Conservation (phyloP, 1,140 invertebrate genomes). For the Ceratosolen solmsi region DNA sequence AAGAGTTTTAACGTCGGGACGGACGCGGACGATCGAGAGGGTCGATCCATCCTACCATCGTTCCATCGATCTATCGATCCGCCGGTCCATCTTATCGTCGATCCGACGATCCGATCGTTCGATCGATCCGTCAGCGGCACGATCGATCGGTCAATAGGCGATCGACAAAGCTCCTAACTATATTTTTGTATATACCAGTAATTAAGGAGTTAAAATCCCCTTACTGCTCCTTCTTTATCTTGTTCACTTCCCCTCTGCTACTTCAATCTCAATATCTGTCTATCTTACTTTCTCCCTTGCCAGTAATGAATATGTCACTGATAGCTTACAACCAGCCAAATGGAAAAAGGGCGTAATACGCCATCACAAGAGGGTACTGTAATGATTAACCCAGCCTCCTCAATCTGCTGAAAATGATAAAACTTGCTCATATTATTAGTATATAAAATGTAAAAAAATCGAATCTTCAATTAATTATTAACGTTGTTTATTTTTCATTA, state of each 20-base stretch:
- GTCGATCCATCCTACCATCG: not conserved
- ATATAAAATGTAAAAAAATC: not conserved
- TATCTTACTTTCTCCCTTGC: not conserved
- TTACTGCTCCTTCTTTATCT: not conserved
- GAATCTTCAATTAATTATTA: no score
- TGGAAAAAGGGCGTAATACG: constrained; percentile 4
- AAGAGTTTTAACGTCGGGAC: no score
- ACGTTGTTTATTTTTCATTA: no score
- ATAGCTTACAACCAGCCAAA: not conserved
- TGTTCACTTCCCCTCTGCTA: not conserved
- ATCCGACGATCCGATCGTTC: not conserved
- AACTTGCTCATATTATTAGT: not conserved
- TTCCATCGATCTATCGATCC: constrained; percentile 49
- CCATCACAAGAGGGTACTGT: not conserved
- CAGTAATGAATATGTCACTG: constrained; percentile 17
- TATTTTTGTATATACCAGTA: not conserved
- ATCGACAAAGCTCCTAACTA: not conserved
- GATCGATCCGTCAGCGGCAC: constrained; percentile 50
- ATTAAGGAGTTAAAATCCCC: constrained; percentile 25
- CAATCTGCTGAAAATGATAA: not conserved
- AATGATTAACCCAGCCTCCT: not conserved
- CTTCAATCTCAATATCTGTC: not conserved
- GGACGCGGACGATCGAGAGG: not conserved
- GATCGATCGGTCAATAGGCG: constrained; percentile 54
- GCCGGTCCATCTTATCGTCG: constrained; percentile 54